Percentiles rank a stretch among this genome's conserved stretches.
These are phyloP conservation scores for Myoxocephalus aenaeus DNA, from an alignment of 2,797 vertebrate genomes.

Conservation along the genomic window DNA sequence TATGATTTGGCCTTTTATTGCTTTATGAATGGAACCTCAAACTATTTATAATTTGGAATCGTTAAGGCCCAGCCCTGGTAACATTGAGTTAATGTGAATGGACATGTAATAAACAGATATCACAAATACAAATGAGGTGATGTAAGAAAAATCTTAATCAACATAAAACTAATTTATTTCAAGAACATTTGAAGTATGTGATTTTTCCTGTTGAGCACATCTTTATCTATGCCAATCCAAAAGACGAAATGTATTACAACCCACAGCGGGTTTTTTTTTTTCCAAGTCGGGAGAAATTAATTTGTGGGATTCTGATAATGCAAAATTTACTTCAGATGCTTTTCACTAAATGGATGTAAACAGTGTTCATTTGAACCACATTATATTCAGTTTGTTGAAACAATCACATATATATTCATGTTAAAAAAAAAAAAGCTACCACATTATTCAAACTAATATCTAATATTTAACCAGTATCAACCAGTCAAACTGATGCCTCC, in stretches of 20 bases:
- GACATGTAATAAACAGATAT: background rate
- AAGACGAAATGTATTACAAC: constrained; percentile 46
- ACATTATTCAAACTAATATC: constrained; percentile 68
- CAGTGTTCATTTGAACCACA: constrained; percentile 87
- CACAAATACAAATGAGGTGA: constrained; percentile 4
- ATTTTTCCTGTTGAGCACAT: constrained; percentile 33
- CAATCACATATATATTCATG: constrained; percentile 90
- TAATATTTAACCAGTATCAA: constrained; percentile 60
- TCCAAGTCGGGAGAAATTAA: constrained; percentile 34
- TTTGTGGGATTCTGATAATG: constrained; percentile 43
- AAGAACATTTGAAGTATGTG: constrained; percentile 63
- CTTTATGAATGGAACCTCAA: background rate
- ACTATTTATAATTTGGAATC: background rate
- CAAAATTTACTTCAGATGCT: constrained; percentile 63
- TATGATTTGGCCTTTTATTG: constrained; percentile 1
- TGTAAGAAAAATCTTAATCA: constrained; percentile 29
- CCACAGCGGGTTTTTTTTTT: constrained; percentile 20
- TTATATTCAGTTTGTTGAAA: constrained; percentile 85
- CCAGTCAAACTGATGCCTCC: constrained; percentile 62
- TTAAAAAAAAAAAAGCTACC: constrained; percentile 75
- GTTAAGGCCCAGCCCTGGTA: background rate
- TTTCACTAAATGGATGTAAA: constrained; percentile 80
- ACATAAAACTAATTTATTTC: constrained; percentile 78
- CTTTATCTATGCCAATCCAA: constrained; percentile 23
- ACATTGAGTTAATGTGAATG: background rate